A percentile compares a stretch with the other conserved stretches of the same genome.
Evolutionary conservation across 2,888 invertebrate species (phyloP).

Genomic region (Andricus curvator): DNA sequence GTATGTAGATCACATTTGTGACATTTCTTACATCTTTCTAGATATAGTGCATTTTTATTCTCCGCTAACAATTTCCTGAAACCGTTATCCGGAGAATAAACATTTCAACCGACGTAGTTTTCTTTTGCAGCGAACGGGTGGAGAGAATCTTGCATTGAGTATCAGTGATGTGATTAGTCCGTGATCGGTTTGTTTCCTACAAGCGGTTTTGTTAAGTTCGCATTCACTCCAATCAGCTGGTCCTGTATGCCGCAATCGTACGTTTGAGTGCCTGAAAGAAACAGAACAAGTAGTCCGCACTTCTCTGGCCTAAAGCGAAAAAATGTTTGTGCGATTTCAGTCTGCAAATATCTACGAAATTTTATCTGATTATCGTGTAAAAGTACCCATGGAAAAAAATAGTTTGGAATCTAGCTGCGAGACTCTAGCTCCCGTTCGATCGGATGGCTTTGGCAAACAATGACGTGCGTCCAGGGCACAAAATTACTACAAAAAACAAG

Average conservation of each 20-base stretch:
- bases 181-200: not conserved
- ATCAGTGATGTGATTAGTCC: not conserved
- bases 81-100: not conserved
- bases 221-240: not conserved
- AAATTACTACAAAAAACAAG: constrained; percentile 15
- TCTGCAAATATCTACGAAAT: not conserved
- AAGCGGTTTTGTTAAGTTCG: not conserved
- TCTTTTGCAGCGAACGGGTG: not conserved
- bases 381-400: constrained; percentile 7
- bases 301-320: not conserved
- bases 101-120: not conserved
- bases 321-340: not conserved
- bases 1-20: not conserved
- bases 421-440: not conserved
- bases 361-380: not conserved
- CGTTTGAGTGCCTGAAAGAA: not conserved
- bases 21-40: not conserved
- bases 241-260: not conserved
- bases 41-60: constrained; percentile 2
- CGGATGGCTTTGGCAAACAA: constrained; percentile 9
- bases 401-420: not conserved
- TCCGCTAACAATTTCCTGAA: not conserved
- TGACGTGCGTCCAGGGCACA: constrained; percentile 10
- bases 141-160: not conserved
- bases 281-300: not conserved